These are phyloP conservation scores for Nasonovia ribisnigri DNA, from an alignment of 2,888 invertebrate genomes.

Conservation along the genomic window DNA sequence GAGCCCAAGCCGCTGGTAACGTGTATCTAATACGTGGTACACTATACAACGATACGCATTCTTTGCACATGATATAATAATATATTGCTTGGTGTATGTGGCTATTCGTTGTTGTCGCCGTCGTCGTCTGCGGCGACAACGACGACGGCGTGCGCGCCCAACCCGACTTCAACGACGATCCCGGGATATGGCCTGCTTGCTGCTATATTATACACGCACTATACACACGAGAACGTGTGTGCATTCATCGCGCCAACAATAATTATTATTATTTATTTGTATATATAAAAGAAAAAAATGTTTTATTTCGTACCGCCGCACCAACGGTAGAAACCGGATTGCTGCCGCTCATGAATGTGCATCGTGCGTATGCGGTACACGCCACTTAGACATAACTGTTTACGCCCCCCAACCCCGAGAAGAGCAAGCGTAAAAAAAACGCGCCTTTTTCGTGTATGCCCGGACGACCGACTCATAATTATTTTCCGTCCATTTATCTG, in stretches of 20 bases:
- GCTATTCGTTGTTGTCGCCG: not conserved
- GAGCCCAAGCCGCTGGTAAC: constrained; percentile 58
- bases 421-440: not conserved
- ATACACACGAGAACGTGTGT: not conserved
- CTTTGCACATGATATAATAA: constrained; percentile 65
- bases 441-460: not conserved
- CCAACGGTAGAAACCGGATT: constrained; percentile 59
- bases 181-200: not conserved
- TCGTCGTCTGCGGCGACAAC: not conserved
- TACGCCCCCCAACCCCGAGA: not conserved
- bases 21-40: not conserved
- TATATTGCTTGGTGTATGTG: constrained; percentile 6
- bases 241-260: constrained; percentile 25
- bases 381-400: constrained; percentile 44
- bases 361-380: not conserved
- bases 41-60: constrained; percentile 31
- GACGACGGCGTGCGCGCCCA: constrained; percentile 29
- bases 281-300: not conserved
- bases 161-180: constrained; percentile 15
- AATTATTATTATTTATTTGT: not conserved
- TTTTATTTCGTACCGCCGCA: constrained; percentile 12
- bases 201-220: not conserved
- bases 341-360: not conserved
- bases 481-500: not conserved
- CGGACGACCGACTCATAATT: not conserved